Percentiles rank a stretch among this genome's conserved stretches.
phyloP scores from a whole-genome alignment of 2,888 invertebrate genomes.

The Synergus itoensis region DNA sequence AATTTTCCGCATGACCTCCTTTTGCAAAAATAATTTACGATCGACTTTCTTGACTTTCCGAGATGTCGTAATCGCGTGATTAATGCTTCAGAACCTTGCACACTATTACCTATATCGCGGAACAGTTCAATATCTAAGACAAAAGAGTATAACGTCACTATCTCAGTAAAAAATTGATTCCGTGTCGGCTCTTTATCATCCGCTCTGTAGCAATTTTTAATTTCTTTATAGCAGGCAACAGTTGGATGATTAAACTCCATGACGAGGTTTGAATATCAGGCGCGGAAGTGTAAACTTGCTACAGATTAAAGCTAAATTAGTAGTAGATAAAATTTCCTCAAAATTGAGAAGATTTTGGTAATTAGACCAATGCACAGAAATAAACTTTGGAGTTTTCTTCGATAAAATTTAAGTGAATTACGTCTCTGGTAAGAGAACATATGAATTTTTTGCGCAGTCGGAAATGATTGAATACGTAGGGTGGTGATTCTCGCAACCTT shows the following conservation, averaged over 20 bases:
- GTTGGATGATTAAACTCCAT: constrained; percentile 17
- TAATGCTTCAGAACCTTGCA: not conserved
- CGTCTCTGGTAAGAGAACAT: too few species aligned
- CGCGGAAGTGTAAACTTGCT: not conserved
- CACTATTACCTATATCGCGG: not conserved
- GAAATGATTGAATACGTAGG: not conserved
- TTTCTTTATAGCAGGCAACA: constrained; percentile 3
- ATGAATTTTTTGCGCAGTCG: not conserved
- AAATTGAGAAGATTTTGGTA: constrained; percentile 9
- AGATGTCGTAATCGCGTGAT: constrained; percentile 6
- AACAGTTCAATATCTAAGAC: constrained; percentile 1
- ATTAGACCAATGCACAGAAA: not conserved
- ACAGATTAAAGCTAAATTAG: not conserved
- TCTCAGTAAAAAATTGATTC: constrained; percentile 1
- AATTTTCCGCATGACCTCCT: not conserved
- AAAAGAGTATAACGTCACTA: not conserved
- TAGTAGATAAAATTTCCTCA: not conserved
- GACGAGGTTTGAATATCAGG: not conserved
- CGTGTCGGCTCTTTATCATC: not conserved
- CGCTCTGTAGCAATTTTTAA: not conserved
- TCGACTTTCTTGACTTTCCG: not conserved
- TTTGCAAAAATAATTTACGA: not conserved
- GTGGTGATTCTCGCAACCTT: not conserved
- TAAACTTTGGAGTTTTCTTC: not conserved
- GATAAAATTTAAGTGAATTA: too few species aligned